Conservation (phyloP, 2,888 invertebrate species). For the Lingula anatina region DNA sequence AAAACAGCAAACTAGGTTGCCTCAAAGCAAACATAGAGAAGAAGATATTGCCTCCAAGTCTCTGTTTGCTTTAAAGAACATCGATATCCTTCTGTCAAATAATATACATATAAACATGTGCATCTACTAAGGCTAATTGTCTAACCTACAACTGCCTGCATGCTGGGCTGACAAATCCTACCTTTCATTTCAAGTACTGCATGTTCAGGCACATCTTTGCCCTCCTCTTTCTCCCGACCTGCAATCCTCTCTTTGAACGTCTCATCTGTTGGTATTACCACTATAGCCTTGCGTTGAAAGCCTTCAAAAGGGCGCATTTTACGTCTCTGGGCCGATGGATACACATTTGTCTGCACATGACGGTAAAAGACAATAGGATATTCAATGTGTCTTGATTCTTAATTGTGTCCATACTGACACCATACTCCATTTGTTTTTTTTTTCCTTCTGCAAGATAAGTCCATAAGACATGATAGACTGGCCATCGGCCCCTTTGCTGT, state of each 20-base stretch:
- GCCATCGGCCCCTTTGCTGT: neutral
- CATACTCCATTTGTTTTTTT: too few species aligned
- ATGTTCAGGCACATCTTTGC: conserved; percentile 87
- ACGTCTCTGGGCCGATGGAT: conserved; percentile 92
- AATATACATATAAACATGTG: neutral
- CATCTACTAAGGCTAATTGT: too few species aligned
- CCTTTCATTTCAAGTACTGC: conserved; percentile 98
- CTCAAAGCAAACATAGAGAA: neutral
- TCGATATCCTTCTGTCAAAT: conserved; percentile 2
- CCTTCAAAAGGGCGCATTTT: conserved; percentile 96
- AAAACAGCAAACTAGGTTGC: neutral
- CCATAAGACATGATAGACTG: neutral
- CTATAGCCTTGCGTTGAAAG: conserved; percentile 86
- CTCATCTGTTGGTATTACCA: conserved; percentile 86
- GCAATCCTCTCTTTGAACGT: conserved; percentile 77
- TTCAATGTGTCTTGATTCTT: neutral
- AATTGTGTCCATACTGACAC: neutral
- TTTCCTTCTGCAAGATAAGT: neutral
- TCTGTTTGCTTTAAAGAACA: too few species aligned
- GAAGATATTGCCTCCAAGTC: conserved; percentile 5
- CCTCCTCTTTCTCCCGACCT: conserved; percentile 78
- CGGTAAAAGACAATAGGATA: too few species aligned
- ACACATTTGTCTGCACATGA: conserved; percentile 91
- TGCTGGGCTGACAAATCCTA: too few species aligned
- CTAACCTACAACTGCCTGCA: too few species aligned